Evolutionary conservation across 2,888 invertebrate genomes (phyloP).

Genomic region (Prosapia bicincta): DNA sequence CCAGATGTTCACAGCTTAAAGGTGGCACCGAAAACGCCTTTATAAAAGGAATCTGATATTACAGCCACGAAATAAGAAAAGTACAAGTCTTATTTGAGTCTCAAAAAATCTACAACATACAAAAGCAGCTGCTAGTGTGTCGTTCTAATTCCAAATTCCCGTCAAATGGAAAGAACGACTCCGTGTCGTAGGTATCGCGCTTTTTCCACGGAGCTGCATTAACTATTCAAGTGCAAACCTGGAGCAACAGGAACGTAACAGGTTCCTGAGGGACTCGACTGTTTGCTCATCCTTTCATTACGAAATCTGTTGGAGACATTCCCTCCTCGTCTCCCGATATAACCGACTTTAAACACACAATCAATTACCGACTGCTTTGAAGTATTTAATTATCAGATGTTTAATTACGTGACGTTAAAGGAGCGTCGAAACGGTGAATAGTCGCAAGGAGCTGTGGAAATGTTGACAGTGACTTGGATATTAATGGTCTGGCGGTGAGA

Average conservation of each 20-base stretch:
- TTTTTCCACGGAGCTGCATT: neutral
- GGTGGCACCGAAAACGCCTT: too few relatives aligned
- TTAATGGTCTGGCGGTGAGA: too few relatives aligned
- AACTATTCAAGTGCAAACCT: neutral
- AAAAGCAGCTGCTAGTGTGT: too few relatives aligned
- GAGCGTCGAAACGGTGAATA: neutral
- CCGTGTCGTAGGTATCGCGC: neutral
- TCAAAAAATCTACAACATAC: too few relatives aligned
- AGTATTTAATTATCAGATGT: neutral
- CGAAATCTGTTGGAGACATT: neutral
- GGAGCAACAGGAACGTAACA: neutral
- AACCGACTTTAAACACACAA: neutral
- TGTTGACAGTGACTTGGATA: too few relatives aligned
- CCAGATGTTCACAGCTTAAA: too few relatives aligned
- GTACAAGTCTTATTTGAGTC: too few relatives aligned
- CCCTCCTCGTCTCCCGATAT: neutral
- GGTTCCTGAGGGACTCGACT: neutral
- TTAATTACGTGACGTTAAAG: neutral
- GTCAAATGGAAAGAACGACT: neutral
- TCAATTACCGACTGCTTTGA: neutral
- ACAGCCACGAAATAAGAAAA: too few relatives aligned
- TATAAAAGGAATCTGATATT: too few relatives aligned
- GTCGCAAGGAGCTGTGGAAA: neutral
- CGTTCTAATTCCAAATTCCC: too few relatives aligned
- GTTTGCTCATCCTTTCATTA: neutral